phyloP scores from a whole-genome alignment of 2,888 invertebrate genomes.

The Drosophila mimetica region DNA sequence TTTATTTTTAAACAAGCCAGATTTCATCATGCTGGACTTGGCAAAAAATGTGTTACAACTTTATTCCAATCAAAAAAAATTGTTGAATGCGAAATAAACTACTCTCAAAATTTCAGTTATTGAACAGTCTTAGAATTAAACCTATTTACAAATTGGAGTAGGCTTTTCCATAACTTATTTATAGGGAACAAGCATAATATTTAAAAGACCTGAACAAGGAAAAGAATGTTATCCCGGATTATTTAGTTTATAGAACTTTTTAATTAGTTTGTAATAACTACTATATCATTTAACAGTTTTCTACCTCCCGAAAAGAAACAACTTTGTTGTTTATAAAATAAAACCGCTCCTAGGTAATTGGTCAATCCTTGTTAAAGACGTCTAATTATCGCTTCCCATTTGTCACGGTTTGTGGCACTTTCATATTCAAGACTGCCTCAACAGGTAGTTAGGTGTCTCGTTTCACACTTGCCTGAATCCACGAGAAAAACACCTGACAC shows the following conservation, averaged over 20 bases:
- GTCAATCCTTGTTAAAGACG: background rate
- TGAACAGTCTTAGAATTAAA: no score
- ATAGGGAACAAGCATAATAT: no score
- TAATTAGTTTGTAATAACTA: no score
- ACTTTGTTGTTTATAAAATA: background rate
- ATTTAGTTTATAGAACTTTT: no score
- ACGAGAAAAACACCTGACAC: constrained; percentile 57
- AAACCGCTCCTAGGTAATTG: background rate
- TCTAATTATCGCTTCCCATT: constrained; percentile 3
- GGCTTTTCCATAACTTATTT: no score
- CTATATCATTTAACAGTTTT: background rate
- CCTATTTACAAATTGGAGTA: no score
- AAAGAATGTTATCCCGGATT: no score
- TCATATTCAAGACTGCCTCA: background rate
- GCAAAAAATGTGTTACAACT: background rate
- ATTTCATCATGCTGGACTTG: background rate
- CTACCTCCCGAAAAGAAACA: no score
- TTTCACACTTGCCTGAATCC: constrained; percentile 20
- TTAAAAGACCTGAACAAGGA: no score
- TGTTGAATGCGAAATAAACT: background rate
- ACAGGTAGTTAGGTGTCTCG: constrained; percentile 43
- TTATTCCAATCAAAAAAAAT: no score
- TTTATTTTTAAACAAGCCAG: background rate
- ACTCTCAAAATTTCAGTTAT: background rate
- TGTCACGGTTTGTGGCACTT: background rate